Conservation (phyloP, 1,140 invertebrate species). For the Dreissena rostriformis region DNA sequence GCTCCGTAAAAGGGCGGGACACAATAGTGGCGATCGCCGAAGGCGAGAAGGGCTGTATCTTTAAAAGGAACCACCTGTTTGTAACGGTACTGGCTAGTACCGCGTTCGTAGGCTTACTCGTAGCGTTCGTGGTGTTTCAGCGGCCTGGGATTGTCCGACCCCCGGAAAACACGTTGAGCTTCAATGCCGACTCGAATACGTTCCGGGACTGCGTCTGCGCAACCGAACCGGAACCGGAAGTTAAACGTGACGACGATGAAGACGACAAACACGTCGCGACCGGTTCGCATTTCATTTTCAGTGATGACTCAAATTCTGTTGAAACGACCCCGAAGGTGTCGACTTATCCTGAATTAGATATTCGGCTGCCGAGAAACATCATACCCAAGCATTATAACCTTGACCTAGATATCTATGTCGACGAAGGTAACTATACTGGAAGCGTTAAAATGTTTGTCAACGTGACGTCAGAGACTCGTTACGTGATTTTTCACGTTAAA, state of each 20-base stretch:
- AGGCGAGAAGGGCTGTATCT: slow-evolving; percentile 33
- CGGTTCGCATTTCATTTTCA: too few species aligned
- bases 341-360: slow-evolving; percentile 26
- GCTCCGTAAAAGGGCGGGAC: slow-evolving; percentile 15
- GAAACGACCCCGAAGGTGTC: not conserved
- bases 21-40: slow-evolving; percentile 35
- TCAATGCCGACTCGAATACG: not conserved
- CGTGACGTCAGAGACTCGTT: slow-evolving; percentile 51
- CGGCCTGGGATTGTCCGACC: not conserved
- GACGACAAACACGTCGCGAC: too few species aligned
- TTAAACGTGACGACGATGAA: too few species aligned
- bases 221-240: too few species aligned
- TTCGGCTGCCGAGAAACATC: slow-evolving; percentile 67
- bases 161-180: not conserved
- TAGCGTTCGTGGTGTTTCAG: slow-evolving; percentile 25
- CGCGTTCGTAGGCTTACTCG: not conserved
- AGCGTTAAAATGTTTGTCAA: slow-evolving; percentile 63
- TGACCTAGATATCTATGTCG: slow-evolving; percentile 60
- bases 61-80: slow-evolving; percentile 13
- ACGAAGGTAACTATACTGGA: slow-evolving; percentile 60
- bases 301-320: too few species aligned
- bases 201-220: too few species aligned
- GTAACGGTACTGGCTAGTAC: slow-evolving; percentile 21
- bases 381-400: slow-evolving; percentile 67
- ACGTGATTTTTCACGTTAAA: slow-evolving; percentile 64